Base-by-base conservation (phyloP, 2,888 invertebrate species). In the Parapristionchus giblindavisi region DNA sequence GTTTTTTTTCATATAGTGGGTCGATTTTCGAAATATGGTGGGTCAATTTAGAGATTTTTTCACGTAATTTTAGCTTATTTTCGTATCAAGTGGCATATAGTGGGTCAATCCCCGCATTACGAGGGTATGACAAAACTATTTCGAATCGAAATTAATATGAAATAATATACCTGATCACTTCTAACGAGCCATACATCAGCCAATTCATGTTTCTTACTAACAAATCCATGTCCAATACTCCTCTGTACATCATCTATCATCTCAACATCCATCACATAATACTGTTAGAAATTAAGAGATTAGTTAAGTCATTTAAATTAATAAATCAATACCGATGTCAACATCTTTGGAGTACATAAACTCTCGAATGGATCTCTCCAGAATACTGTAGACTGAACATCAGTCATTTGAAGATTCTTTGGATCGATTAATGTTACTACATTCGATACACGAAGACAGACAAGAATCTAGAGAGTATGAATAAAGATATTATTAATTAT, bases 181-280 rank as follows among this genome's bases (percentile, higher is more conserved):
- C 92, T 93, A 0, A 95, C 94, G 1, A 99, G 92, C 95, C 96
- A 99, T 40, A 94, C 93, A 89, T 99, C 97, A 5, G 95, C 93
- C 68, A 96, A 90, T 3, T 93, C 92, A 89, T 97, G 96, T 90
- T 93, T 94, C 76, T 91, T 91, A 0, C 96, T 96, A 75, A 95
- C 91, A 72, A 92, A 91, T 1, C 96, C 95, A 90, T 95, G 95
- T 0, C 96, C 96, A 0, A 77, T 78, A 29, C 79, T 78, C 76
- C 81, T 78, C 17, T 84, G 68, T 29, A 80, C 66, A 14, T 92
- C 92, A 80, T 91, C 91, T 24, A 94, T 91, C 56, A 92, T 91
- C 84, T 97, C 97, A 76, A 95, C 92, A 87, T 99, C 94, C 94
- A 99, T 95, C 0, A 99, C 94, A 84, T 94, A 92, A 88, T 94